phyloP scores from a whole-genome alignment of 2,113 vertebrate genomes.

The Corynorhinus townsendii region DNA sequence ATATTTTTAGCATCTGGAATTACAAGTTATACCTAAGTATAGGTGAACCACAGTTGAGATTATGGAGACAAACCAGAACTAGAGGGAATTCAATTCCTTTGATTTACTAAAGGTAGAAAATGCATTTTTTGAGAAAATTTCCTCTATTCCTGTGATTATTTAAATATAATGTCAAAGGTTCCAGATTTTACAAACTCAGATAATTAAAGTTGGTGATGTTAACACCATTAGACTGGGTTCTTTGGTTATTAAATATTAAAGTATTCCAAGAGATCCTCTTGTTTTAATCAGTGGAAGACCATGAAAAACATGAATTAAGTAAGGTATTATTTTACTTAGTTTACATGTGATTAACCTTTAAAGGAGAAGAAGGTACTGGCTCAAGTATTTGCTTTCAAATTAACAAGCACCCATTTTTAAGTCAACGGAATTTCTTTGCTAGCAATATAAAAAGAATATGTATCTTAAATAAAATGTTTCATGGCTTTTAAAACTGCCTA shows the following conservation, averaged over 20 bases:
- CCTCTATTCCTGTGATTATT: conserved; percentile 22
- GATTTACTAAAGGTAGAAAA: conserved; percentile 14
- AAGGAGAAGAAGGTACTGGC: background rate
- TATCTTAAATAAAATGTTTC: conserved; percentile 13
- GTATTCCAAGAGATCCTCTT: conserved; percentile 21
- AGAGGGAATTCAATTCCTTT: background rate
- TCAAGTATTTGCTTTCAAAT: conserved; percentile 12
- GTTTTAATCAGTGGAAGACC: conserved; percentile 49
- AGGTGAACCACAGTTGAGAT: background rate
- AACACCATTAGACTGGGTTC: conserved; percentile 11
- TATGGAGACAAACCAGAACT: background rate
- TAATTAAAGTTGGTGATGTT: conserved; percentile 53
- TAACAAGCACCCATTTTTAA: background rate
- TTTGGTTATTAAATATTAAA: conserved; percentile 31
- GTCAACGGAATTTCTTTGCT: background rate
- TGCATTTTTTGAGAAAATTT: background rate
- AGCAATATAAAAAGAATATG: background rate
- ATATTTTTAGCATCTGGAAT: background rate
- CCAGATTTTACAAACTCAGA: conserved; percentile 35
- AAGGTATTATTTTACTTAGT: conserved; percentile 8
- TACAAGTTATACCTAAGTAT: background rate
- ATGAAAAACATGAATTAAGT: conserved; percentile 25
- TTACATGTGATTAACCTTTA: conserved; percentile 62
- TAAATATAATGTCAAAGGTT: conserved; percentile 49
- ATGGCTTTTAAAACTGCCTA: background rate